phyloP scores from a whole-genome alignment of 2,113 vertebrate species.

The Oryzias celebensis region DNA sequence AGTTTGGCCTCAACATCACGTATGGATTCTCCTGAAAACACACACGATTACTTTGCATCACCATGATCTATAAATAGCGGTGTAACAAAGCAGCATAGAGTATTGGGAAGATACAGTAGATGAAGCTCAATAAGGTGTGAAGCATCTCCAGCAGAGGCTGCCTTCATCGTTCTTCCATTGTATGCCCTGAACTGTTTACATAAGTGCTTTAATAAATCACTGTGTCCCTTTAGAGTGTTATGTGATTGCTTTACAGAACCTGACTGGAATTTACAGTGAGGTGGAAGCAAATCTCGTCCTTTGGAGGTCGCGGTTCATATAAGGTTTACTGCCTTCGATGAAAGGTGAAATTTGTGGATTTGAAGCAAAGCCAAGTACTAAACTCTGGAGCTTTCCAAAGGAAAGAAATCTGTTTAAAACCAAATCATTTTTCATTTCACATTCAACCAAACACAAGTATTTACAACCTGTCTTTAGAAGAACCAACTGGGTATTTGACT shows the following conservation, averaged over 20 bases:
- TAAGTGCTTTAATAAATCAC: not conserved
- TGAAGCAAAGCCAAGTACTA: conserved; percentile 23
- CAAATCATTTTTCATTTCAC: conserved; percentile 11
- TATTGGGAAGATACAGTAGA: not conserved
- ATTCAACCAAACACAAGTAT: conserved; percentile 28
- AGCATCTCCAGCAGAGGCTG: not conserved
- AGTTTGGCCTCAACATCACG: conserved; percentile 93
- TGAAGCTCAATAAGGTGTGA: not conserved
- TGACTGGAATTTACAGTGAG: conserved; percentile 15
- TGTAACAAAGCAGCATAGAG: not conserved
- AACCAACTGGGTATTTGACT: conserved; percentile 65
- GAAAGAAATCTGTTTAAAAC: conserved; percentile 24
- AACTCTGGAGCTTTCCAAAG: conserved; percentile 29
- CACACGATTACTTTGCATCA: not conserved
- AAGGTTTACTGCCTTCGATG: conserved; percentile 29
- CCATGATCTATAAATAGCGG: not conserved
- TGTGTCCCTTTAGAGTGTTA: conserved; percentile 12
- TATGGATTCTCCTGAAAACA: conserved; percentile 96
- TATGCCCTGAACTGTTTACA: not conserved
- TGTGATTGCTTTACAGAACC: conserved; percentile 7
- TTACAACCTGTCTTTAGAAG: conserved; percentile 73
- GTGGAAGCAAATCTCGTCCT: conserved; percentile 10
- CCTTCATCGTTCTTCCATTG: not conserved
- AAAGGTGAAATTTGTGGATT: conserved; percentile 33
- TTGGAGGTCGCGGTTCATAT: conserved; percentile 36